Evolutionary conservation across 2,888 invertebrate species (phyloP), one percentile per base, ranked within the genome.

Genomic region (Lucinisca nassula): DNA sequence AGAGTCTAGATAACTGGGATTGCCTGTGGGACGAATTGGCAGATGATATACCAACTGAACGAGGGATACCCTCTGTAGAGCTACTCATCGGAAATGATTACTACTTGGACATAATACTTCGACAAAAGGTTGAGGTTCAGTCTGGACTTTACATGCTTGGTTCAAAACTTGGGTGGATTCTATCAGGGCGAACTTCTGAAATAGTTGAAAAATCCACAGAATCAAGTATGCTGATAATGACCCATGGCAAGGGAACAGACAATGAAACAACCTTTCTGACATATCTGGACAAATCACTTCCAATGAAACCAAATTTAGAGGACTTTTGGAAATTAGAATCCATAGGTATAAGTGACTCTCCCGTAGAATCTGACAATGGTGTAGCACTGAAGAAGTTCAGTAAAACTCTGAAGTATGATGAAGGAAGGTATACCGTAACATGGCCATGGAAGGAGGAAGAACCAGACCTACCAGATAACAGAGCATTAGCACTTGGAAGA

Each of bases 381-480:
- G n/a, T n/a, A n/a, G n/a, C n/a, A n/a, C n/a, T n/a, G n/a, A n/a
- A n/a, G n/a, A n/a, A n/a, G n/a, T 61, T 82, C 55, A 73, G 67
- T 27, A 37, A 86, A 32, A 77, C 82, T 14, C 24, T 82, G 14
- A 72, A 38, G 27, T 84, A 55, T 49, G 38, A 79, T 24, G 51
- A 79, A 21, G 72, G 73, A 0, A 32, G 76, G 24, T 87, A 87
- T 80, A 45, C 79, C 3, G 84, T 73, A 3, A 75, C 70, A 2
- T 79, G 76, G 80, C 84, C 87, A 74, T 84, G 84, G 87, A 87
- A 84, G 45, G 40, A 67, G 14, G 80, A 80, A 17, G 17, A 17
- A 8, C 30, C 35, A 21, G 72, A 75, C 12, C 32, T 87, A 37
- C 87, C 87, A 35, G 40, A 55, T 12, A 84, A 84, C 45, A 14